Evolutionary conservation across 2,113 vertebrate species (phyloP), one percentile per base, ranked within the genome.

Genomic region (Oostethus manadensis): DNA sequence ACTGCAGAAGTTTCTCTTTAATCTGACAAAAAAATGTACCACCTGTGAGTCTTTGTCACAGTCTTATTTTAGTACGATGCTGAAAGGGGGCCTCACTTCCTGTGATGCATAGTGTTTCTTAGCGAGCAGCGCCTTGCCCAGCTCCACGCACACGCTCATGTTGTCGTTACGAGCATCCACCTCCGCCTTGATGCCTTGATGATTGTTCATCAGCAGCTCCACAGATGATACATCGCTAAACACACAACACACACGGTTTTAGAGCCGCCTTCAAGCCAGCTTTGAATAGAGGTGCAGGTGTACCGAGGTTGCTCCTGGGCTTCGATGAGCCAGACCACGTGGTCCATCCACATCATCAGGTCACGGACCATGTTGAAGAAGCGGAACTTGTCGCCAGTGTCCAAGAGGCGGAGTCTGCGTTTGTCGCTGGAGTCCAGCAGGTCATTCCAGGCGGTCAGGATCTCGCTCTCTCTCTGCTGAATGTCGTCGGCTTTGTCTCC

Each of bases 321-420:
- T 77, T 98, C 95, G 17, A 99, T 99, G 73, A 98, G 96, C 22
- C 97, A 91, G 84, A 98, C 97, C 20, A 98, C 94, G 0, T 98
- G 95, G 62, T 99, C 97, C 97, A 99, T 99, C 97, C 97, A 99
- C 35, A 99, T 93, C 97, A 99, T 98, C 79, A 99, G 94, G 73
- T 99, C 97, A 0, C 97, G 92, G 62, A 99, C 95, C 93, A 99
- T 89, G 88, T 94, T 99, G 89, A 99, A 96, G 87, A 99, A 99
- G 54, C 97, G 96, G 92, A 99, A 99, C 82, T 99, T 99, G 89
- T 99, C 97, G 45, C 93, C 97, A 0, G 97, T 99, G 73, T 99
- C 97, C 3, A 92, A 84, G 74, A 99, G 89, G 43, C 92, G 90
- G 0, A 91, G 86, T 64, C 96, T 84, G 22, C 97, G 92, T 8